Conservation (phyloP, 2,113 vertebrate genomes). For the Oriolus oriolus region DNA sequence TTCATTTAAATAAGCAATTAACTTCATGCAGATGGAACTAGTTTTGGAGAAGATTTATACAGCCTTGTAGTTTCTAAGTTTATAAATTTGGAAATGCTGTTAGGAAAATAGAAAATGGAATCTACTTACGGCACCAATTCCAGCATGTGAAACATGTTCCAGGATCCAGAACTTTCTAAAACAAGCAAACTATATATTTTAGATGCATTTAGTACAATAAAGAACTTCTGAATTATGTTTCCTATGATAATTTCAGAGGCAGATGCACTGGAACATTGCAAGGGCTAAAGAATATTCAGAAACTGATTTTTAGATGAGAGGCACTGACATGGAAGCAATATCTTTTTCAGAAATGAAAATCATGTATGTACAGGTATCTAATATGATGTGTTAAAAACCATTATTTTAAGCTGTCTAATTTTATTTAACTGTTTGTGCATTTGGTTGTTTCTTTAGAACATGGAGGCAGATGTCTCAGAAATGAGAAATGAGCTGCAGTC, state of each 20-base stretch:
- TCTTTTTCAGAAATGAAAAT: not conserved
- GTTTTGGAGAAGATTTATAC: not conserved
- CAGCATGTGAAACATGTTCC: not conserved
- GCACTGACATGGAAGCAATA: not conserved
- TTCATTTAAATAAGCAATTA: not conserved
- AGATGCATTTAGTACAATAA: not conserved
- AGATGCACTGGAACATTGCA: not conserved
- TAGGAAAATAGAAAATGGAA: not conserved
- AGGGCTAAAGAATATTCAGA: not conserved
- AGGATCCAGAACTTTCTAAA: not conserved
- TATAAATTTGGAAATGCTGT: not conserved
- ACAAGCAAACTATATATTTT: not conserved
- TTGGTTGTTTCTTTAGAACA: conserved; percentile 62
- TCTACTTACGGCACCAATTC: not conserved
- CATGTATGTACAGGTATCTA: not conserved
- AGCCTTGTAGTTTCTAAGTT: not conserved
- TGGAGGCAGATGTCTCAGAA: conserved; percentile 69
- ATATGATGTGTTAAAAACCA: not conserved
- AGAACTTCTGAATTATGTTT: not conserved
- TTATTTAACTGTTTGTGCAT: conserved; percentile 10
- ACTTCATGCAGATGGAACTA: not conserved
- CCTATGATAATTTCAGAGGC: not conserved
- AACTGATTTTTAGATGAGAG: not conserved
- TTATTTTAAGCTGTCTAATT: not conserved
- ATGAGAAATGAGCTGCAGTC: conserved; percentile 73